A percentile compares a stretch with the other conserved stretches of the same genome.
Conservation (phyloP, 1,140 invertebrate species). For the Zaprionus nigranus region DNA sequence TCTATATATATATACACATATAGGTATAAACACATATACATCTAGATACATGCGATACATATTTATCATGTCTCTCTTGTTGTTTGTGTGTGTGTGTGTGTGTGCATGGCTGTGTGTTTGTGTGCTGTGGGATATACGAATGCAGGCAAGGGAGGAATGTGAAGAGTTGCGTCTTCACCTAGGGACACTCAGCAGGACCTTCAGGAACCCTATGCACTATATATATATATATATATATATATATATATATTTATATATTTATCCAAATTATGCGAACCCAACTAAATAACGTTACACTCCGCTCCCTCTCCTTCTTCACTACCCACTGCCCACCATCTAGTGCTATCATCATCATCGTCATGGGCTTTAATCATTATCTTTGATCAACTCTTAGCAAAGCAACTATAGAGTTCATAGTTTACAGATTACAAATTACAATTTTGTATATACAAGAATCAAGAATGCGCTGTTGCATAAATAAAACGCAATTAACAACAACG, state of each 20-base stretch:
- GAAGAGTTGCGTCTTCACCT: neutral
- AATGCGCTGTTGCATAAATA: conserved; percentile 8
- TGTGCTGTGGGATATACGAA: conserved; percentile 8
- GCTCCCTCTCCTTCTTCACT: neutral
- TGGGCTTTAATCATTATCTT: neutral
- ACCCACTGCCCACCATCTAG: neutral
- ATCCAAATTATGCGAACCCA: neutral
- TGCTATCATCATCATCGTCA: neutral
- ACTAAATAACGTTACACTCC: neutral
- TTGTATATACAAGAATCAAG: conserved; percentile 40
- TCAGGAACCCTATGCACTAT: neutral
- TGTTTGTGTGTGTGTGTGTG: neutral
- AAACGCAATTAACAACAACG: conserved; percentile 34
- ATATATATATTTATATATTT: neutral
- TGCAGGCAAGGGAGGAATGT: neutral
- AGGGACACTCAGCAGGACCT: neutral
- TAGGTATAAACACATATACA: conserved; percentile 3
- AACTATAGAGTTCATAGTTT: conserved; percentile 14
- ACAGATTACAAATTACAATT: conserved; percentile 30
- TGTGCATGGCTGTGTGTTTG: neutral
- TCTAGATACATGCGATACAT: conserved; percentile 7
- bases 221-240: neutral
- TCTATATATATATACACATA: conserved; percentile 7
- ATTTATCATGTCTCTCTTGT: neutral
- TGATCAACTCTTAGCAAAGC: neutral